phyloP scores from a whole-genome alignment of 2,797 vertebrate genomes.

The Garrulus glandarius region DNA sequence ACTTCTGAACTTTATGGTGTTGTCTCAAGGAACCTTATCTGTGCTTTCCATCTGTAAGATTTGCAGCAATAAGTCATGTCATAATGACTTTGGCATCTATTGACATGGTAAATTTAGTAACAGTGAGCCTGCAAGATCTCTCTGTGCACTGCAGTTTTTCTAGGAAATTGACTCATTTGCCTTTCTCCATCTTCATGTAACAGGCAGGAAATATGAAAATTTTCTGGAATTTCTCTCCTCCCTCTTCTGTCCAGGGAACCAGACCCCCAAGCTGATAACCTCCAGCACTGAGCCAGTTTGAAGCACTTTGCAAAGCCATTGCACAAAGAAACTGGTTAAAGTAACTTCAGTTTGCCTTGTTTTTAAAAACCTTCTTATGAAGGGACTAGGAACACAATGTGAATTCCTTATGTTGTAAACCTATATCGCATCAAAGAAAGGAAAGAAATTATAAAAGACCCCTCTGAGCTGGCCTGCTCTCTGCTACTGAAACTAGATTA shows the following conservation, averaged over 20 bases:
- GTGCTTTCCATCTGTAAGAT: background rate
- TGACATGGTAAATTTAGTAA: background rate
- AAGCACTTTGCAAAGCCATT: background rate
- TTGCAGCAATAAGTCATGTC: background rate
- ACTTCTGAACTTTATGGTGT: background rate
- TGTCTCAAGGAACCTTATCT: background rate
- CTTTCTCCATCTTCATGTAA: background rate
- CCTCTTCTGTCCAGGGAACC: background rate
- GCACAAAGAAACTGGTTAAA: background rate
- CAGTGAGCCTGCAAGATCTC: background rate
- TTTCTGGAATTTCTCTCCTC: background rate
- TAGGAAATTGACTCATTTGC: background rate
- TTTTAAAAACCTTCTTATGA: background rate
- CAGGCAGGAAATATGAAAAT: background rate
- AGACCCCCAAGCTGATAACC: background rate
- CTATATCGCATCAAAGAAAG: background rate
- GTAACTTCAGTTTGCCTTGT: background rate
- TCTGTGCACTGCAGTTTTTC: background rate
- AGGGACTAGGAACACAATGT: background rate
- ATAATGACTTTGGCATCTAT: background rate
- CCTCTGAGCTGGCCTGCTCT: background rate
- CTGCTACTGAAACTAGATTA: background rate
- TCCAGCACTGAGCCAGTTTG: background rate
- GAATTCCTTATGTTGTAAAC: background rate
- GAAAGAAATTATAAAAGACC: background rate